Evolutionary conservation across 2,113 vertebrate genomes (phyloP), one percentile per base, ranked within the genome.

Genomic region (Zootoca vivipara): DNA sequence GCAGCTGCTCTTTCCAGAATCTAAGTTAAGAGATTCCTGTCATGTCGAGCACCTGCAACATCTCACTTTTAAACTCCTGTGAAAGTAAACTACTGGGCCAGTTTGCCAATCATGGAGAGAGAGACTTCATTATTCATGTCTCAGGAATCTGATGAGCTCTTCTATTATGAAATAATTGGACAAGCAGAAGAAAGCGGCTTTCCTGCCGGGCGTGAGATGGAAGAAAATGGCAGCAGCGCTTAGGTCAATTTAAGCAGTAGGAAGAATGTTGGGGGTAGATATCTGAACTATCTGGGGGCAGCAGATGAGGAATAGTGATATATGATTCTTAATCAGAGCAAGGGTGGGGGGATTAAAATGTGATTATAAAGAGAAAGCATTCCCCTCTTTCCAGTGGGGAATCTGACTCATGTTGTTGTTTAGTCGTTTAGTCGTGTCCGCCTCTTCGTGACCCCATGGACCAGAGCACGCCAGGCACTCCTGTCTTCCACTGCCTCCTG

Each of bases 321-420:
- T 58, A 56, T 64, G 35, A 18, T 62, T 73, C 20, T 26, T 81
- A 20, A 79, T 38, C 42, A 46, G 56, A 62, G 42, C 6, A 33
- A 40, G 69, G 46, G n/a, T 64, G 42, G 26, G 18, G 5, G 13
- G 62, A 73, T 73, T 13, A 58, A 85, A 69, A 16, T 12, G 18
- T 28, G 20, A 70, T 28, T 38, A 15, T 52, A 69, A 67, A n/a
- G n/a, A 56, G 12, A 15, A 79, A 62, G 28, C 56, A 35, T 42
- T 26, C 3, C n/a, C 20, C 12, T 77, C 38, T 22, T 65, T 78
- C 33, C 42, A 40, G 26, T 74, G 46, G 38, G 33, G 10, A n/a
- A 52, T 40, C 42, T 85, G 83, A 85, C 70, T 85, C 56, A 40
- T 74, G n/a, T n/a, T n/a, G n/a, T n/a, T n/a, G n/a, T n/a, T n/a